Conservation (phyloP, 2,113 vertebrate genomes). For the Gorsachius goisagi region DNA sequence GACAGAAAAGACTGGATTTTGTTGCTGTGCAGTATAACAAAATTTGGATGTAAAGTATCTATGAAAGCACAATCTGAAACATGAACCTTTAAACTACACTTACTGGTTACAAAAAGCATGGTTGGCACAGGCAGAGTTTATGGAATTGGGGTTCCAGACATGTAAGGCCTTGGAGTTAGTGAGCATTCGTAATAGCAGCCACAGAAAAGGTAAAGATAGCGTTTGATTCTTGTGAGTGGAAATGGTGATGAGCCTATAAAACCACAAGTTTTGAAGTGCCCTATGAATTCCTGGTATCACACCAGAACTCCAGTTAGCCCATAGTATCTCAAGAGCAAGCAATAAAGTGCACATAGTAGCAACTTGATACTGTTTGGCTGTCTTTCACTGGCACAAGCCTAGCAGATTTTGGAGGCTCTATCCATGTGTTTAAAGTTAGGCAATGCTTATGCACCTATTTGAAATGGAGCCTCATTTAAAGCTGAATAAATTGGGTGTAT, state of each 20-base stretch:
- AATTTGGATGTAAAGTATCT: not conserved
- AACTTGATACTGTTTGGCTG: not conserved
- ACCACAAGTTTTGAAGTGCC: not conserved
- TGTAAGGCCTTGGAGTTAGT: not conserved
- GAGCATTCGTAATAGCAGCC: not conserved
- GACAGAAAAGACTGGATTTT: not conserved
- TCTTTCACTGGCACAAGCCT: not conserved
- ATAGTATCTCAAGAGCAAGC: not conserved
- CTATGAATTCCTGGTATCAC: not conserved
- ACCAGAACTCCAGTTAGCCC: not conserved
- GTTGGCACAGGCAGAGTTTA: not conserved
- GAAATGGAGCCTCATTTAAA: constrained; percentile 10
- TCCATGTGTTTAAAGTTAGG: constrained; percentile 29
- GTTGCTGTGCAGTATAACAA: not conserved
- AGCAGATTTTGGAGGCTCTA: not conserved
- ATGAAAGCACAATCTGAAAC: not conserved
- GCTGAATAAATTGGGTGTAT: not conserved
- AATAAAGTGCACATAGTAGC: not conserved
- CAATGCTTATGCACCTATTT: not conserved
- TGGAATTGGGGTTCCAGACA: not conserved
- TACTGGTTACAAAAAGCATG: not conserved
- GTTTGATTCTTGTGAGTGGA: not conserved
- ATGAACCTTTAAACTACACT: not conserved
- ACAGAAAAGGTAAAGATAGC: not conserved
- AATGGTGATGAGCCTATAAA: not conserved